Base-by-base conservation (phyloP, 2,113 vertebrate genomes). In the Spheniscus mendiculus region DNA sequence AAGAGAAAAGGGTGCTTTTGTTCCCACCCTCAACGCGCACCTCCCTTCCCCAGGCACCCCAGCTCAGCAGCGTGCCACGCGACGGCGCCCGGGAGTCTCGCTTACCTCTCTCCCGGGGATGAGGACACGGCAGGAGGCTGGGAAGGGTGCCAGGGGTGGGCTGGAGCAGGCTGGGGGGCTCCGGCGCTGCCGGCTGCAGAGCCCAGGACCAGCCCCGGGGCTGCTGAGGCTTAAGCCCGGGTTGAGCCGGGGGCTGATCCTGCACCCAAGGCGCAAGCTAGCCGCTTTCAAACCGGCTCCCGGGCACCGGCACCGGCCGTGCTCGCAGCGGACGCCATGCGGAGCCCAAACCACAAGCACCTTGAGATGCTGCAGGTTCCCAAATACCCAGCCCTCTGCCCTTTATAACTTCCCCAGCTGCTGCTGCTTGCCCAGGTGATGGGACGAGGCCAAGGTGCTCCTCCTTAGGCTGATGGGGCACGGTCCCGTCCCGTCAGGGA, bases 341-440 rank as follows among this genome's bases (percentile, higher is more conserved):
- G 23, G 11, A 32, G 7, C 20, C 52, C 20, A 15, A 27, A 13
- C 2, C 40, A 32, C 11, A 1, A 38, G 2, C 2, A 2, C 34
- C 19, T 0, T 0, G 2, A 30, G 6, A 0, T 0, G 1, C 59
- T n/a, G 6, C 5, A 3, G 4, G 5, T 2, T 8, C 38, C 2
- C 2, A 1, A 0, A 5, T 6, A 15, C 42, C 42, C 42, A 6
- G 1, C 16, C 49, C 9, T 0, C 1, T 5, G 8, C 38, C 87
- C 20, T 87, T 87, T 85, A 32, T 59, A 36, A 63, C 9, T 17
- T 79, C 27, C 30, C 70, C 59, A 53, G 34, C 13, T 20, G 34
- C 7, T 6, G 49, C 52, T 7, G 34, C 34, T 30, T 16, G 10
- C 12, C 27, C 47, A 29, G 81, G 23, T 52, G 52, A 32, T 7